Percentiles rank a stretch among this genome's conserved stretches.
These are phyloP conservation scores for Drosophila suzukii DNA, from an alignment of 1,140 invertebrate genomes.

Conservation along the genomic window DNA sequence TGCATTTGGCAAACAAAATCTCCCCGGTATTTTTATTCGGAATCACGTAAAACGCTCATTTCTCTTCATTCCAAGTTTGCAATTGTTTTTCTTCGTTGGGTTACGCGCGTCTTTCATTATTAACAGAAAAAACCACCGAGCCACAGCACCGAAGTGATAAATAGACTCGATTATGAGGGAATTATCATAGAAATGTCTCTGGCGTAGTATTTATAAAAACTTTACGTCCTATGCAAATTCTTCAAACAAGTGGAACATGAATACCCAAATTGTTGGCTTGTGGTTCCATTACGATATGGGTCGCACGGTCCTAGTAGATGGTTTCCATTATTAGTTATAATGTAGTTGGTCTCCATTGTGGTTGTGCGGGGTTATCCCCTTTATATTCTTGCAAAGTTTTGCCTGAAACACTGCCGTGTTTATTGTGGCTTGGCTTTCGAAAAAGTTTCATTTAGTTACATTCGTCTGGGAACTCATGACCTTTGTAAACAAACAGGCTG, in stretches of 20 bases:
- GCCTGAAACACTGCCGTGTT: slow-evolving; percentile 3
- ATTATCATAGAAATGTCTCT: slow-evolving; percentile 45
- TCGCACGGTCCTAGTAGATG: neutral
- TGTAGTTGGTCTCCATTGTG: slow-evolving; percentile 8
- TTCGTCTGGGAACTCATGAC: slow-evolving; percentile 27
- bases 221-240: slow-evolving; percentile 24
- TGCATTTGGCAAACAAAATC: slow-evolving; percentile 21
- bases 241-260: slow-evolving; percentile 33
- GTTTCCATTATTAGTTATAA: neutral
- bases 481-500: slow-evolving; percentile 31
- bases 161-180: slow-evolving; percentile 51
- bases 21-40: slow-evolving; percentile 9
- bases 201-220: slow-evolving; percentile 6
- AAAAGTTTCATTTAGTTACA: slow-evolving; percentile 41
- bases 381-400: slow-evolving; percentile 8
- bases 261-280: slow-evolving; percentile 14
- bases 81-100: slow-evolving; percentile 39
- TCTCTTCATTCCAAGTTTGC: slow-evolving; percentile 55
- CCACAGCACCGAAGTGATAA: slow-evolving; percentile 33
- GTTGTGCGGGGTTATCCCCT: slow-evolving; percentile 1
- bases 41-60: slow-evolving; percentile 63
- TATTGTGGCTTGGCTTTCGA: slow-evolving; percentile 15
- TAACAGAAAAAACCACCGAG: slow-evolving; percentile 16
- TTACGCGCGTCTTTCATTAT: slow-evolving; percentile 42
- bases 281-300: slow-evolving; percentile 29